Evolutionary conservation across 92 coral and sea anemone genomes (phyloP), one percentile per base, ranked within the genome.

Genomic region (Plumapathes pennacea): DNA sequence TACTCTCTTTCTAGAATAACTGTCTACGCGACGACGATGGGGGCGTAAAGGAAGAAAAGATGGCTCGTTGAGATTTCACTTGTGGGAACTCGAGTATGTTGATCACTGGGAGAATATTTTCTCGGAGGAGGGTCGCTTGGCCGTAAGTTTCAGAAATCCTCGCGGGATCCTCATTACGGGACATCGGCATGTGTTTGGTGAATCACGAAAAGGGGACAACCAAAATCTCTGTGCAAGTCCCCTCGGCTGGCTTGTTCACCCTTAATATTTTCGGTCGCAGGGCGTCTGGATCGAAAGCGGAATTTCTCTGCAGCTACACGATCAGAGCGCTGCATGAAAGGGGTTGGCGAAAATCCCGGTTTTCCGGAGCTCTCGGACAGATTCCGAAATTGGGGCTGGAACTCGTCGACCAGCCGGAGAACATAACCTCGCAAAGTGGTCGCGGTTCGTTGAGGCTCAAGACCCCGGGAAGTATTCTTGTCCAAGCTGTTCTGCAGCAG

Each of bases 311-410:
- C 32, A 52, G 78, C 32, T 87, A 77, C 50, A 72, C 50, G 48
- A 67, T 87, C 25, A 87, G 72, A 49, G 74, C 96, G 5, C 54
- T 39, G 11, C 51, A 72, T 23, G 90, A 86, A 25, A 68, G 81
- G 19, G 80, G 77, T 2, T n/a, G n/a, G n/a, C 80, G 73, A 15
- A 87, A 77, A 27, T 86, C 96, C 0, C 90, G 96, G 1, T 87
- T 83, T 28, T 86, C 89, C 4, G 82, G 40, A 19, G 53, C 57
- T 20, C 61, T 86, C 23, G 78, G 74, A 15, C 57, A 38, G 24
- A 77, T 87, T 33, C 67, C 54, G 27, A 55, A 72, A 13, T 76
- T 81, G 83, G 83, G 70, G 12, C 24, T 87, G 20, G 73, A 75
- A 7, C 39, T 86, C 28, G 57, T 72, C 2, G 86, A 87, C 29